phyloP scores from a whole-genome alignment of 2,888 invertebrate genomes.

The Synergus gifuensis region DNA sequence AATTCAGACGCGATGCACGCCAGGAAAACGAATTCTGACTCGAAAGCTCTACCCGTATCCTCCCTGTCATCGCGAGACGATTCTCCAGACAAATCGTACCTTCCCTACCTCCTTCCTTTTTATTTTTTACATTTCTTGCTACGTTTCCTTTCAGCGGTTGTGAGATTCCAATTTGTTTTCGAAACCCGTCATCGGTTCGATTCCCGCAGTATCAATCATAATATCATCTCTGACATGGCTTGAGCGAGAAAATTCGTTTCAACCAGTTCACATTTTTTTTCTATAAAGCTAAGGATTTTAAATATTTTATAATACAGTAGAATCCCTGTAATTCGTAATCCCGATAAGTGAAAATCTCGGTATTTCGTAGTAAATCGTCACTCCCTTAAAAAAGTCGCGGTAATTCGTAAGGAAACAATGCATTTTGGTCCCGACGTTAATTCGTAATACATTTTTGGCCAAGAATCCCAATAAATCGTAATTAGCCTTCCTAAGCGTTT shows the following conservation, averaged over 20 bases:
- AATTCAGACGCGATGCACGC: constrained; percentile 46
- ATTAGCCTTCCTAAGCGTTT: too few species aligned
- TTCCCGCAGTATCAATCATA: constrained; percentile 32
- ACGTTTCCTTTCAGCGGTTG: constrained; percentile 36
- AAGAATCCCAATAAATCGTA: too few species aligned
- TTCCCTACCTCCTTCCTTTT: constrained; percentile 28
- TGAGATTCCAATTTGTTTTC: constrained; percentile 52
- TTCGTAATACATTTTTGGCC: too few species aligned
- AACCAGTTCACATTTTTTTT: not conserved
- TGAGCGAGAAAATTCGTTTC: constrained; percentile 4
- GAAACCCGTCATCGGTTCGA: constrained; percentile 46
- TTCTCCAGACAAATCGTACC: constrained; percentile 52
- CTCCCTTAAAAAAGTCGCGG: too few species aligned
- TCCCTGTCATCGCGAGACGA: constrained; percentile 48
- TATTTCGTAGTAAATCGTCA: too few species aligned
- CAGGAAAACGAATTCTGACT: constrained; percentile 54
- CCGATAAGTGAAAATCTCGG: too few species aligned
- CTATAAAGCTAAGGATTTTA: not conserved
- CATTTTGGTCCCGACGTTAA: too few species aligned
- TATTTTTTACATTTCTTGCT: constrained; percentile 2
- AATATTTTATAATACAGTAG: too few species aligned
- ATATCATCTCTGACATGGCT: constrained; percentile 13
- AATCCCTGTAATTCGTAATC: too few species aligned
- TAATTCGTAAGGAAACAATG: too few species aligned
- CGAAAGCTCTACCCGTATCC: constrained; percentile 43